phyloP scores from a whole-genome alignment of 2,797 vertebrate genomes.

The Anabacerthia variegaticeps region DNA sequence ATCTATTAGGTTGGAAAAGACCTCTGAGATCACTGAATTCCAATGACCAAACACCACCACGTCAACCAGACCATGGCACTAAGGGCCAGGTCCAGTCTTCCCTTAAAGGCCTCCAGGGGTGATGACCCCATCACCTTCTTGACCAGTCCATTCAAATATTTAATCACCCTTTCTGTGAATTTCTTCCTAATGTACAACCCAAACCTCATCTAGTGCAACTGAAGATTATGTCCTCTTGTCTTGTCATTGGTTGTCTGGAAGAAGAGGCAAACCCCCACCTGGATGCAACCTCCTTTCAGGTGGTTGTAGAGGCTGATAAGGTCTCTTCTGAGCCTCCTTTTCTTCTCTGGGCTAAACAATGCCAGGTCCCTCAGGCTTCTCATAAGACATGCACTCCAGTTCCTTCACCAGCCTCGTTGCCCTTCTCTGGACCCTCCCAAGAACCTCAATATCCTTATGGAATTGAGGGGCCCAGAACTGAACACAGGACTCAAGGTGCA shows the following conservation, averaged over 20 bases:
- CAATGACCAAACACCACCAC: too few relatives aligned
- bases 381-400: background rate
- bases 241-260: too few relatives aligned
- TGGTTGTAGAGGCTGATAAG: background rate
- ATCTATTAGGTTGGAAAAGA: background rate
- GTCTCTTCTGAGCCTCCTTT: background rate
- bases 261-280: too few relatives aligned
- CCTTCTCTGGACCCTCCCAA: background rate
- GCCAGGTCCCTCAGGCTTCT: background rate
- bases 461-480: background rate
- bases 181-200: too few relatives aligned
- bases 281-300: background rate
- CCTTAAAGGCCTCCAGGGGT: too few relatives aligned
- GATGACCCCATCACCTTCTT: too few relatives aligned
- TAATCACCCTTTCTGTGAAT: too few relatives aligned
- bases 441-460: background rate
- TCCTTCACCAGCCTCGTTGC: background rate
- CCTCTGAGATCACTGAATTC: background rate
- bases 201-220: too few relatives aligned
- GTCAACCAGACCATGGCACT: too few relatives aligned
- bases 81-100: too few relatives aligned
- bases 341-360: background rate
- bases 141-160: too few relatives aligned
- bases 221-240: too few relatives aligned
- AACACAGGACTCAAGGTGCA: background rate